Evolutionary conservation across 2,797 vertebrate genomes (phyloP), one percentile per base, ranked within the genome.

Genomic region (Thamnophis elegans): DNA sequence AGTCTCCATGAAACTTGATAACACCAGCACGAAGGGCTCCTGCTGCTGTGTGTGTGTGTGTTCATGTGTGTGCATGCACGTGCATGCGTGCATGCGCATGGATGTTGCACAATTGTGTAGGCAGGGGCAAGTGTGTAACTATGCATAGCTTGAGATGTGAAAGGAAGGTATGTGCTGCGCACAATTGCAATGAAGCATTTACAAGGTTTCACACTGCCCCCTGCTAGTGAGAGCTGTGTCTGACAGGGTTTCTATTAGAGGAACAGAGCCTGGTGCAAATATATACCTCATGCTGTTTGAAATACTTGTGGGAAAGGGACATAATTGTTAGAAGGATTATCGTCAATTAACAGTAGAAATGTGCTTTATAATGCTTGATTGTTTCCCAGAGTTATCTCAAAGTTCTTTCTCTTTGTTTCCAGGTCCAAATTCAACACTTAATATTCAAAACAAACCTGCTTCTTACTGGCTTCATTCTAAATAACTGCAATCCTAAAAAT

Each of bases 1-100:
- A 90, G 88, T 88, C 89, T 73, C 56, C 56, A 54, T 22, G 89
- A 91, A 93, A 93, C 25, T 16, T 51, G 86, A 93, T 65, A 60
- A 25, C 32, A 59, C 32, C 22, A 8, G n/a, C 7, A 13, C 56
- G 91, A 91, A 91, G 47, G n/a, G 89, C 89, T 73, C 62, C 28
- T 20, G 55, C 9, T 88, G 73, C 47, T 82, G 18, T 59, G 14
- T 20, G 60, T 55, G 59, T 56, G 59, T 3, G 59, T 2, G 3
- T 9, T 25, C 0, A 55, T 0, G 4, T 14, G 5, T 53, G 2
- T 53, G 2, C 53, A n/a, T n/a, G n/a, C n/a, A n/a, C n/a, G n/a
- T 36, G 32, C 32, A n/a, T n/a, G n/a, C n/a, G n/a, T n/a, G n/a
- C n/a, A 36, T 36, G 12, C 26, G 26, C 26, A 82, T 93, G 26